Evolutionary conservation across 2,113 vertebrate species (phyloP).

Genomic region (Festucalex cinctus): DNA sequence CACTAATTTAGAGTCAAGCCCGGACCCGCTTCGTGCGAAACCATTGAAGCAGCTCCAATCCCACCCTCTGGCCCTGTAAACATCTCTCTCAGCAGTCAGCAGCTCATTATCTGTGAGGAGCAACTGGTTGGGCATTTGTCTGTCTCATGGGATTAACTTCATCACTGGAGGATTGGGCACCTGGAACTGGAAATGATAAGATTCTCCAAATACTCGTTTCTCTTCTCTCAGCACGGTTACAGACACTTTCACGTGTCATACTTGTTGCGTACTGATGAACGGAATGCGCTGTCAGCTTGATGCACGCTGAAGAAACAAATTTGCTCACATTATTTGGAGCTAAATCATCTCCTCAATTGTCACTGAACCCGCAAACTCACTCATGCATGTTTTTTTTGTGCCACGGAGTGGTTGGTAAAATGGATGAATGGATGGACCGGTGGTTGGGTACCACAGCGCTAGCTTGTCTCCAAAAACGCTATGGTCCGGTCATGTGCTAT

Average conservation of each 20-base stretch:
- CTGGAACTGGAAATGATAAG: conserved; percentile 26
- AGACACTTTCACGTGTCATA: neutral
- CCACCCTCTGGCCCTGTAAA: conserved; percentile 56
- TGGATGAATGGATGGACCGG: too few species aligned
- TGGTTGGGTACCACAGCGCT: too few species aligned
- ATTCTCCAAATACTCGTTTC: conserved; percentile 27
- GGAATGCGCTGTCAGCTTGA: neutral
- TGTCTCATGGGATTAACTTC: conserved; percentile 37
- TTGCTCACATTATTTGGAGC: neutral
- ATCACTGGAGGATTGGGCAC: conserved; percentile 22
- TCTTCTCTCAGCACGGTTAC: conserved; percentile 1
- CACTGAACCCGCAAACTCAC: too few species aligned
- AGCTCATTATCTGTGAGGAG: conserved; percentile 65
- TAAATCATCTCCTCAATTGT: neutral
- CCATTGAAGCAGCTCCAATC: conserved; percentile 59
- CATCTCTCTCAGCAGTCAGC: conserved; percentile 67
- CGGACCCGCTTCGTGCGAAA: conserved; percentile 44
- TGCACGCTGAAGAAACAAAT: neutral
- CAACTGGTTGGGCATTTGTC: conserved; percentile 54
- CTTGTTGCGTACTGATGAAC: too few species aligned
- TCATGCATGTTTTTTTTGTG: too few species aligned
- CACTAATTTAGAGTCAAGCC: conserved; percentile 68
- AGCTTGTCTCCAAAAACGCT: too few species aligned
- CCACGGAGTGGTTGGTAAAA: too few species aligned
- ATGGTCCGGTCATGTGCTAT: too few species aligned